Conservation (phyloP, 2,797 vertebrate genomes). For the Falco peregrinus region DNA sequence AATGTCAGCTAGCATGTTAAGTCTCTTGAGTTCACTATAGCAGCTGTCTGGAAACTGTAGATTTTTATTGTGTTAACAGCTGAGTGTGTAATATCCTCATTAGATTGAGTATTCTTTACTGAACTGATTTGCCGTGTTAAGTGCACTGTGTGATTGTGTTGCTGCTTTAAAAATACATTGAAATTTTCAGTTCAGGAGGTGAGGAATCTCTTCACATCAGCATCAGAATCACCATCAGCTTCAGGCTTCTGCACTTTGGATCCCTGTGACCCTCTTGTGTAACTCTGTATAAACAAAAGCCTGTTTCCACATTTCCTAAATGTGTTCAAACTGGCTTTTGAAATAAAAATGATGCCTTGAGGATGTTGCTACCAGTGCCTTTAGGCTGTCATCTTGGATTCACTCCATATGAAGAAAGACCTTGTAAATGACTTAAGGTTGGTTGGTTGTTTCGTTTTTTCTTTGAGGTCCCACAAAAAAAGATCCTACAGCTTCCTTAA, state of each 20-base stretch:
- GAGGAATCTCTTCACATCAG: neutral
- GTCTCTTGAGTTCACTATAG: neutral
- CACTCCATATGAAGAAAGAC: neutral
- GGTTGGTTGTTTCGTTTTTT: neutral
- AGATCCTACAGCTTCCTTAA: neutral
- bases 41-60: neutral
- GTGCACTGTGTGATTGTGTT: neutral
- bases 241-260: neutral
- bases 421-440: neutral
- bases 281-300: neutral
- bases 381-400: neutral
- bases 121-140: neutral
- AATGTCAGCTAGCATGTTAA: neutral
- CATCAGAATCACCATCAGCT: neutral
- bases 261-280: neutral
- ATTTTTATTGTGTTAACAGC: neutral
- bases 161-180: neutral
- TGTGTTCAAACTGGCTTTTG: neutral
- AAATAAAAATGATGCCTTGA: slow-evolving; percentile 1
- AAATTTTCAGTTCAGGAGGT: neutral
- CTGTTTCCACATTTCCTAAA: neutral
- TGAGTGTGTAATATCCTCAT: neutral
- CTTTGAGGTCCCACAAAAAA: neutral
- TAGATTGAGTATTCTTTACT: neutral
- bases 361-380: neutral